Evolutionary conservation across 2,888 invertebrate genomes (phyloP).

Genomic region (Leptinotarsa juncta): DNA sequence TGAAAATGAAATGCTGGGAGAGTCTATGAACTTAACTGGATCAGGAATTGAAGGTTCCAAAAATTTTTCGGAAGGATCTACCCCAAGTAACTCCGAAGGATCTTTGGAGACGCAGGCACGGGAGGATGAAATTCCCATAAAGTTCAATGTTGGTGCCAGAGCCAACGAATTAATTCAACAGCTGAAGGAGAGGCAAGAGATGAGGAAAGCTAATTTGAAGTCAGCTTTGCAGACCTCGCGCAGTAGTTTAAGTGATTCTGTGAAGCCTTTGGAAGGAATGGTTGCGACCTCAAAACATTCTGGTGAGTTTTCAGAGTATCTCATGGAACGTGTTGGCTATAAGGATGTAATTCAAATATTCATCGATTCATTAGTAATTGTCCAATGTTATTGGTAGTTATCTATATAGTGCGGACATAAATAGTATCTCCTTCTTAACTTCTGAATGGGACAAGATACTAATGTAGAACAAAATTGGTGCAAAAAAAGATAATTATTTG

Average conservation of each 20-base stretch:
- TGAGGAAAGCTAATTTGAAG: conserved; percentile 9
- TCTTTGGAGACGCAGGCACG: neutral
- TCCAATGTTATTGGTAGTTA: too few relatives aligned
- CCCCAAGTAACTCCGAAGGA: neutral
- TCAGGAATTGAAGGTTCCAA: neutral
- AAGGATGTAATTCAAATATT: too few relatives aligned
- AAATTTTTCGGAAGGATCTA: neutral
- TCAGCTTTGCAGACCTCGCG: neutral
- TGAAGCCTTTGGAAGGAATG: neutral
- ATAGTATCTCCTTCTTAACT: too few relatives aligned
- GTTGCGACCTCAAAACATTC: neutral
- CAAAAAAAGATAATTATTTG: too few relatives aligned
- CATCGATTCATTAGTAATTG: too few relatives aligned
- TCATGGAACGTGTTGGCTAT: neutral
- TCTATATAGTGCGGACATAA: too few relatives aligned
- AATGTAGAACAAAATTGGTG: too few relatives aligned
- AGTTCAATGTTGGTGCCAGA: conserved; percentile 24
- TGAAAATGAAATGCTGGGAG: conserved; percentile 2
- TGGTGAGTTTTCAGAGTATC: neutral
- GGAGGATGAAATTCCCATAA: neutral
- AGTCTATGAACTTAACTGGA: neutral
- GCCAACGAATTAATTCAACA: conserved; percentile 26
- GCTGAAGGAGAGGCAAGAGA: conserved; percentile 31
- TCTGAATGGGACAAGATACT: too few relatives aligned
- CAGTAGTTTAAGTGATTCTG: neutral